Conservation (phyloP, 2,888 invertebrate species). For the Synanthedon formicaeformis region DNA sequence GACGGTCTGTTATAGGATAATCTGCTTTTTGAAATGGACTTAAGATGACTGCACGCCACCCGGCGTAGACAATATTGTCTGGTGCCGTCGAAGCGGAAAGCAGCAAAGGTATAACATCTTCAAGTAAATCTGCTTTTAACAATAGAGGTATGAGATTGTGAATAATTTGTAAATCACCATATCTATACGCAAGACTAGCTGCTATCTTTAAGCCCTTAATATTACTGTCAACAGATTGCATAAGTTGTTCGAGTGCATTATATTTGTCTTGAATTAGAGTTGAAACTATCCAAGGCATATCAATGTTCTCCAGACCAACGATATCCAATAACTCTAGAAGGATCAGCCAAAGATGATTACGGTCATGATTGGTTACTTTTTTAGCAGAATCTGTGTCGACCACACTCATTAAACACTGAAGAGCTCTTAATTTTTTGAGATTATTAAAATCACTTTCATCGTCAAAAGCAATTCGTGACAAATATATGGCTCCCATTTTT, state of each 20-base stretch:
- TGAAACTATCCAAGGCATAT: conserved; percentile 59
- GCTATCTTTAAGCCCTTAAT: conserved; percentile 43
- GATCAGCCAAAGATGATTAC: conserved; percentile 51
- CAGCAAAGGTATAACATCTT: conserved; percentile 52
- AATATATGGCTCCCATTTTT: conserved; percentile 63
- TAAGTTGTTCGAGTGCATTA: conserved; percentile 46
- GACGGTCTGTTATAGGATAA: conserved; percentile 59
- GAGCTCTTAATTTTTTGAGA: conserved; percentile 55
- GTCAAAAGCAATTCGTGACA: conserved; percentile 60
- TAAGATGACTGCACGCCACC: conserved; percentile 55
- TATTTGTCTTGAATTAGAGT: conserved; percentile 54
- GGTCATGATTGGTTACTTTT: conserved; percentile 52
- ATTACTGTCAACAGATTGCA: conserved; percentile 40
- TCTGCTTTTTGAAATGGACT: conserved; percentile 60
- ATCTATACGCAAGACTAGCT: conserved; percentile 39
- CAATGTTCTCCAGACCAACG: conserved; percentile 51
- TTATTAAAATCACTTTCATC: conserved; percentile 59
- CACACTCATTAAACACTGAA: conserved; percentile 62
- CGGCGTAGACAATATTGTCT: conserved; percentile 39
- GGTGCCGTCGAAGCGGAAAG: conserved; percentile 39
- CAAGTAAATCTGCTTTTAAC: conserved; percentile 37
- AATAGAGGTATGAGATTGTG: conserved; percentile 38
- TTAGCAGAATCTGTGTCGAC: conserved; percentile 56
- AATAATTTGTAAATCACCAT: conserved; percentile 35
- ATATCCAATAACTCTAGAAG: conserved; percentile 50